A percentile compares a stretch with the other conserved stretches of the same genome.
Conservation (phyloP, 64 coral and sea anemone species). For the Montipora efflorescens region DNA sequence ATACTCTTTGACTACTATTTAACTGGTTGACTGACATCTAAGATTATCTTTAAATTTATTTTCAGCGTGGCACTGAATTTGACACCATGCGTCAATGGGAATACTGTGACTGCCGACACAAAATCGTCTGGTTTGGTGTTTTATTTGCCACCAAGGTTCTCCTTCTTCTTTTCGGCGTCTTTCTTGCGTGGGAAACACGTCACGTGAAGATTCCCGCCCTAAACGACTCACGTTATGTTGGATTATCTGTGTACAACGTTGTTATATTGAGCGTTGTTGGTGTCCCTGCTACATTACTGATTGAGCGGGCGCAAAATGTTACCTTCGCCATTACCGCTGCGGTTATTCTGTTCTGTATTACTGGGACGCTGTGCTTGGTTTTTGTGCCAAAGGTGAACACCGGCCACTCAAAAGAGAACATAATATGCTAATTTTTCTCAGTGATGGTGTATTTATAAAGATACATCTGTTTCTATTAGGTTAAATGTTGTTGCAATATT, state of each 20-base stretch:
- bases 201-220: conserved; percentile 83
- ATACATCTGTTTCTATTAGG: too few species aligned
- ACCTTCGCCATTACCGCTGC: conserved; percentile 65
- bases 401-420: too few species aligned
- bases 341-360: conserved; percentile 76
- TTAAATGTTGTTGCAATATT: too few species aligned
- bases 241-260: conserved; percentile 91
- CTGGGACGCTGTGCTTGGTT: conserved; percentile 79
- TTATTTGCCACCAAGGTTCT: conserved; percentile 79
- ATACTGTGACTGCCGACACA: conserved; percentile 77
- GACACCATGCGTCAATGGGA: conserved; percentile 75
- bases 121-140: conserved; percentile 69
- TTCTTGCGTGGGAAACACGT: conserved; percentile 89
- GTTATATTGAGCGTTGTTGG: conserved; percentile 80
- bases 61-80: conserved; percentile 61
- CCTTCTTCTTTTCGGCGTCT: conserved; percentile 77
- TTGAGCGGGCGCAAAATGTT: conserved; percentile 57
- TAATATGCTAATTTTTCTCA: too few species aligned
- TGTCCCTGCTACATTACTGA: conserved; percentile 79
- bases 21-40: too few species aligned
- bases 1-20: too few species aligned
- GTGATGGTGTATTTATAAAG: too few species aligned
- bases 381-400: conserved; percentile 84
- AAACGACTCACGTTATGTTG: conserved; percentile 86
- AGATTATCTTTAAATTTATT: background rate